phyloP scores from a whole-genome alignment of 2,888 invertebrate species.

The Nipponacmea schrenckii region DNA sequence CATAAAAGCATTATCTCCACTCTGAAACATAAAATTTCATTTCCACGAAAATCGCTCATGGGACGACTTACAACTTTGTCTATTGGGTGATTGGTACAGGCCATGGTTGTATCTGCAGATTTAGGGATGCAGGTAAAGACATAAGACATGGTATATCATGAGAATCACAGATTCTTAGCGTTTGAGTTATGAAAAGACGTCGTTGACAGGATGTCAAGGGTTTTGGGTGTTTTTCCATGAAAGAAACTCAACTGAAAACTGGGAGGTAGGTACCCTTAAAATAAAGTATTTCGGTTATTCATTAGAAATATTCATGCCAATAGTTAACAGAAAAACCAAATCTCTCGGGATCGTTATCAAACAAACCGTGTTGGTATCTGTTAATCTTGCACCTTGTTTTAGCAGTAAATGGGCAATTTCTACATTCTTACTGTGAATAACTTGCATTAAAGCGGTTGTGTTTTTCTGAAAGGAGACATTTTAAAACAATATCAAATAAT shows the following conservation, averaged over 20 bases:
- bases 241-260: too few species aligned
- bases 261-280: too few species aligned
- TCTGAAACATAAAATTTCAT: slow-evolving; percentile 29
- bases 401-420: slow-evolving; percentile 50
- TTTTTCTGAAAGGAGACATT: slow-evolving; percentile 36
- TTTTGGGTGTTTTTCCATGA: too few species aligned
- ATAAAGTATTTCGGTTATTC: too few species aligned
- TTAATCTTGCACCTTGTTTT: slow-evolving; percentile 44
- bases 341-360: neutral
- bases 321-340: too few species aligned
- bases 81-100: neutral
- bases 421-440: slow-evolving; percentile 44
- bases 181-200: too few species aligned
- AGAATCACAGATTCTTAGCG: too few species aligned
- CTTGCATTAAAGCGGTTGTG: slow-evolving; percentile 49
- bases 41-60: neutral
- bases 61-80: neutral
- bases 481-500: too few species aligned
- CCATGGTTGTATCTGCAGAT: neutral
- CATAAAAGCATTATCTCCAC: slow-evolving; percentile 50
- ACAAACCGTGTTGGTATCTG: slow-evolving; percentile 42
- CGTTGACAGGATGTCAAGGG: too few species aligned
- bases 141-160: too few species aligned
- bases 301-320: too few species aligned
- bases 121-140: too few species aligned